Conservation (phyloP, 2,797 vertebrate genomes). For the Siniperca undulata region DNA sequence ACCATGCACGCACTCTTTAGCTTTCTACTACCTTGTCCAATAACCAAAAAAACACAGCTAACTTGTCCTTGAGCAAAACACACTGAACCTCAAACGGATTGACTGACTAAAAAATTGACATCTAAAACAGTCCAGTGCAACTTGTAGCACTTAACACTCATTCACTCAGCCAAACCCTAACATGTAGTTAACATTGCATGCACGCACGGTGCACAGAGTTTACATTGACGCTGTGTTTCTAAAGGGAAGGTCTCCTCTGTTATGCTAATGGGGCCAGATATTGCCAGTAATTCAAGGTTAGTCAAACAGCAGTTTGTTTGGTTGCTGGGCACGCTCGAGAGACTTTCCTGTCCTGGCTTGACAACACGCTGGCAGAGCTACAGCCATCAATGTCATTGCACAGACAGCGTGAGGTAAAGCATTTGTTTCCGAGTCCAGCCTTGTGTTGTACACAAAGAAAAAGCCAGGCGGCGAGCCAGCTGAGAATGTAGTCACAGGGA, state of each 20-base stretch:
- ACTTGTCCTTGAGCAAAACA: neutral
- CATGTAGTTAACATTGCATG: neutral
- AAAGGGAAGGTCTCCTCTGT: constrained; percentile 65
- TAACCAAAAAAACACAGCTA: neutral
- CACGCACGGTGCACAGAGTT: constrained; percentile 11
- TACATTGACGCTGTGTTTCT: constrained; percentile 35
- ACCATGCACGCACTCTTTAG: neutral
- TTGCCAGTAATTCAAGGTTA: constrained; percentile 81
- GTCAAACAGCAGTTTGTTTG: constrained; percentile 78
- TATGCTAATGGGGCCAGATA: constrained; percentile 74
- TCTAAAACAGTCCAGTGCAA: neutral
- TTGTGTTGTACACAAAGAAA: constrained; percentile 49
- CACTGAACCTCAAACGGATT: neutral
- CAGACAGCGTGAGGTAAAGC: constrained; percentile 36
- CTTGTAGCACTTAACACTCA: neutral
- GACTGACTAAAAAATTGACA: neutral
- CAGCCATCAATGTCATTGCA: constrained; percentile 60
- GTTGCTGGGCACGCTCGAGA: constrained; percentile 56
- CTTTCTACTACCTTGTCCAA: neutral
- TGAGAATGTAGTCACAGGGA: constrained; percentile 16
- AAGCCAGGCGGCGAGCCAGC: constrained; percentile 31
- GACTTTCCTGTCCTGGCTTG: constrained; percentile 60
- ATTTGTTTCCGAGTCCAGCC: constrained; percentile 44
- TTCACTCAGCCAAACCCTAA: neutral
- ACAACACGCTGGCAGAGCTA: constrained; percentile 54